Base-by-base conservation (phyloP, 2,888 invertebrate species). In the Acholoe squamosa region DNA sequence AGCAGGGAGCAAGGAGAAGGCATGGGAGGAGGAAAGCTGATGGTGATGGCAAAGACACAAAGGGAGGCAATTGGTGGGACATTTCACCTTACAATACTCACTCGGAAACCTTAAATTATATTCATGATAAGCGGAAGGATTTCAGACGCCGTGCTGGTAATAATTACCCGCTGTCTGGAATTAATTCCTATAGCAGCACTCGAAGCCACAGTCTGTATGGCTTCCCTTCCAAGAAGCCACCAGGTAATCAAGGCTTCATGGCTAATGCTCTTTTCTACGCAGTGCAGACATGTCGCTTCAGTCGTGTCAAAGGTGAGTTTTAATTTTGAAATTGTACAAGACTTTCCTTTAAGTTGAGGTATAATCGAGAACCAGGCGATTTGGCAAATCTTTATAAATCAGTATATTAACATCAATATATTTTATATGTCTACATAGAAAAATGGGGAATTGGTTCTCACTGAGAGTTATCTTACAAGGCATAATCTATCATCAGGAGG, bases 241-340 rank as follows among this genome's bases (percentile, higher is more conserved):
- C 28, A 3, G 28, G 31, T 14, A 71, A 71, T 5, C 61, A 61
- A n/a, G 71, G 71, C 19, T 71, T 28, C 71, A 88, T 88, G 88
- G 56, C 88, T 1, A 54, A 56, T 56, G 19, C 54, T 16, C 52
- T 88, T 28, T 88, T 88, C 56, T 14, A 54, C 22, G 88, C 88
- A 22, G 88, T 88, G 12, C 54, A 52, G 54, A 56, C 34, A 0
- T 54, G 54, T 52, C 34, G 88, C 14, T 88, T 88, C 51, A 52
- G 25, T 22, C 52, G 56, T 19, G 88, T 88, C 22, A 88, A 88
- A 33, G 34, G 25, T 84, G 14, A 77, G 61, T 10, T 43, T 43
- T 43, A n/a, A n/a, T n/a, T n/a, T n/a, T n/a, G n/a, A n/a, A n/a
- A n/a, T n/a, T n/a, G n/a, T n/a, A n/a, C n/a, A n/a, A n/a, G n/a